Percentiles rank a stretch among this genome's conserved stretches.
These are phyloP conservation scores for Adrianichthys oophorus DNA, from an alignment of 2,797 vertebrate species.

Conservation along the genomic window DNA sequence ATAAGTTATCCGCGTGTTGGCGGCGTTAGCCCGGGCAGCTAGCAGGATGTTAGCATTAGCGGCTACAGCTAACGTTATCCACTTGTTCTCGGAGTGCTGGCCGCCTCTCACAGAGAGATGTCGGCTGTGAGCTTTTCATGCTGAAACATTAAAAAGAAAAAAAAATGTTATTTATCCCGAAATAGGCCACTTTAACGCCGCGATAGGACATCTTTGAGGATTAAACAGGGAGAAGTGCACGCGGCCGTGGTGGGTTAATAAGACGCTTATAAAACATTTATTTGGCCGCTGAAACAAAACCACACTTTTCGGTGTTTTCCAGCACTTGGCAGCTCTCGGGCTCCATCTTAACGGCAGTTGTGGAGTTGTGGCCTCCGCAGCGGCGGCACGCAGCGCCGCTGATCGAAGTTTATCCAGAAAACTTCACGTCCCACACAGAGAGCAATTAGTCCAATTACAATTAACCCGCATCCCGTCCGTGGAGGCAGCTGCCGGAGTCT, in stretches of 20 bases:
- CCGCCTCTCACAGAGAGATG: constrained; percentile 40
- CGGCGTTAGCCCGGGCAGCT: constrained; percentile 61
- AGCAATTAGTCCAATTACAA: constrained; percentile 54
- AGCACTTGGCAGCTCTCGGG: constrained; percentile 34
- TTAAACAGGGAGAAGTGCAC: neutral
- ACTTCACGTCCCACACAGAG: constrained; percentile 53
- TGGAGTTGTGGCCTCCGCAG: constrained; percentile 40
- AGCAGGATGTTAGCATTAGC: constrained; percentile 62
- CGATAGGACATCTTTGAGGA: neutral
- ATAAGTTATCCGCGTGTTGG: constrained; percentile 60
- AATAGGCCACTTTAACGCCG: neutral
- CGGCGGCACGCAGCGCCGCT: constrained; percentile 36
- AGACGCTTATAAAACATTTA: constrained; percentile 53
- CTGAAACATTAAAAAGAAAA: neutral
- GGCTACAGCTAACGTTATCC: constrained; percentile 58
- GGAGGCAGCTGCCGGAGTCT: too few relatives aligned
- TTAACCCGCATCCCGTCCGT: constrained; percentile 23
- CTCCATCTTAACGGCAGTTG: constrained; percentile 62
- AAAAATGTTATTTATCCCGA: neutral
- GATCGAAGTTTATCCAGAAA: constrained; percentile 57
- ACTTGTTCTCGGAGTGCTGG: constrained; percentile 60
- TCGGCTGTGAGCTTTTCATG: constrained; percentile 27
- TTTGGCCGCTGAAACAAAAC: constrained; percentile 37
- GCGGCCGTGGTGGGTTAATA: constrained; percentile 28
- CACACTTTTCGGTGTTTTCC: constrained; percentile 37